Base-by-base conservation (phyloP, 2,888 invertebrate genomes). In the Malacosoma neustria region DNA sequence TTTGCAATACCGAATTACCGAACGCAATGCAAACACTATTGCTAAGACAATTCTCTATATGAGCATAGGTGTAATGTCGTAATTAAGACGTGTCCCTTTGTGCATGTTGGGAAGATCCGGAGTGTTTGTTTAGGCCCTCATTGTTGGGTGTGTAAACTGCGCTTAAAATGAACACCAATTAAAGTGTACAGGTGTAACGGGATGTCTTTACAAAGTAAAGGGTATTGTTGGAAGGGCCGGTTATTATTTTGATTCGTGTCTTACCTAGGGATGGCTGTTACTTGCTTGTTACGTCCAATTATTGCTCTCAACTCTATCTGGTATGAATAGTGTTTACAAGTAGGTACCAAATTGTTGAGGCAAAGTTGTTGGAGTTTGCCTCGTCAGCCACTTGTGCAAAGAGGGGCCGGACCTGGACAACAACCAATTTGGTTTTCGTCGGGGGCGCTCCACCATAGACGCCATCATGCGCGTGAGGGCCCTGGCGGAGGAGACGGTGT, bases 51-150 rank as follows among this genome's bases (percentile, higher is more conserved):
- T 4, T 2, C 22, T 9, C 22, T 22, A 22, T 22, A 22, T 22
- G 22, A 22, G 22, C 22, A 22, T 22, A 22, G 22, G 5, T 22
- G 22, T 40, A 35, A 40, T 40, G 36, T n/a, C 38, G 36, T 43
- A 42, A 42, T 42, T 42, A 42, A 40, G 39, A 38, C 40, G 15
- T 31, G 13, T 34, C 34, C 39, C 39, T 42, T 36, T 42, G 40
- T 40, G 36, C 34, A 40, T 38, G 32, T 30, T 35, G 38, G 37
- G 40, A 43, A 29, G 34, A 40, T 46, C 37, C 13, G 34, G 42
- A 46, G 22, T 22, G 22, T 22, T 22, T 22, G 22, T 22, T 22
- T 22, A 22, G 22, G 22, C 22, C 3, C 22, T 22, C 5, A 22
- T 22, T 22, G 22, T 22, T 22, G 22, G 22, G 22, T 22, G 22